Base-by-base conservation (phyloP, 2,888 invertebrate genomes). In the Cheilosia soror region DNA sequence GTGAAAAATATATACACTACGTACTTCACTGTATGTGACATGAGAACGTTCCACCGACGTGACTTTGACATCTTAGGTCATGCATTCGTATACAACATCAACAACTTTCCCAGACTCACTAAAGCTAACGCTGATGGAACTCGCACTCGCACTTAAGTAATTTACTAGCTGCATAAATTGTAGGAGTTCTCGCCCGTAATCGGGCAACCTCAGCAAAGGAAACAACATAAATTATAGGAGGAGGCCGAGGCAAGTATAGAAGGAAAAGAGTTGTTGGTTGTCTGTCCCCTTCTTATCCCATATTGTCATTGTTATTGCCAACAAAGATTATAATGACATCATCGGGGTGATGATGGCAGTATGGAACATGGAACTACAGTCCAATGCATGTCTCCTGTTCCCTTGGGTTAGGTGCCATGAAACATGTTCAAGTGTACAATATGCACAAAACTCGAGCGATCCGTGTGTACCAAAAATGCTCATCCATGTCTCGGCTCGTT, bases 391-490 rank as follows among this genome's bases (percentile, higher is more conserved):
- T 53, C 53, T 66, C 57, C 80, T 25, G 33, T 31, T 76, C 85
- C 65, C 85, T 76, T 76, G 77, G 81, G 81, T 85, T 76, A 85
- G 85, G 81, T 85, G 81, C 76, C 66, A 81, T 85, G 68, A 81
- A 76, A 81, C 85, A 85, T 85, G 85, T 77, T 81, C 85, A 81
- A 85, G 80, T 81, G 72, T 76, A 85, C 15, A 76, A 76, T 76
- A 78, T 72, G 60, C 55, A 76, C 69, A 66, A 65, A 51, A 25
- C 51, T 51, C 51, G 27, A 27, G 51, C 51, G 27, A 27, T 33
- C 55, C 27, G 33, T 49, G 11, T 33, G 13, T 20, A n/a, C 66
- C 58, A 55, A 81, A 76, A 57, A 15, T 69, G 42, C 62, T 75
- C 44, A 20, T 60, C 40, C 72, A 63, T 2, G 27, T 27, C 29